These are phyloP conservation scores for Philonicus albiceps DNA, from an alignment of 2,888 invertebrate species.

Conservation along the genomic window DNA sequence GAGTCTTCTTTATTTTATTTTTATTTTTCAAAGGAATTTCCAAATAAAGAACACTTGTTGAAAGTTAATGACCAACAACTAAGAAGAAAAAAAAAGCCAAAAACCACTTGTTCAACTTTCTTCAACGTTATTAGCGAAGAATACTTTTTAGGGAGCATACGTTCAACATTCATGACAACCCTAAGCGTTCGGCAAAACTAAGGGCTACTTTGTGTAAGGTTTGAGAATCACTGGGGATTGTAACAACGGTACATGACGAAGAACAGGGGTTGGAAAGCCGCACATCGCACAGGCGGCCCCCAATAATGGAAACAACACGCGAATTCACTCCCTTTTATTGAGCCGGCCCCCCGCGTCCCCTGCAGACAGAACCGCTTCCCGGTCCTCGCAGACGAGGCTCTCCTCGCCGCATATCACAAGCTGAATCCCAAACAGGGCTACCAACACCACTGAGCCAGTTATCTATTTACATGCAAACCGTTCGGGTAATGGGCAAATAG, in stretches of 20 bases:
- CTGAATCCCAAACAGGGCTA: neutral
- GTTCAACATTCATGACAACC: neutral
- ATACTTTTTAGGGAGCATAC: neutral
- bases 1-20: too few relatives aligned
- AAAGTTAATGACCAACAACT: too few relatives aligned
- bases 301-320: constrained; percentile 9
- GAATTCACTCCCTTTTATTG: neutral
- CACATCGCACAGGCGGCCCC: neutral
- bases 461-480: neutral
- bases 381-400: neutral
- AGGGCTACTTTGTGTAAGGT: neutral
- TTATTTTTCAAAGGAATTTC: too few relatives aligned
- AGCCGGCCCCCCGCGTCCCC: neutral
- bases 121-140: neutral
- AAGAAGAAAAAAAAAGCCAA: neutral
- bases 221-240: neutral
- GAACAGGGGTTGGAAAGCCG: neutral
- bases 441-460: neutral
- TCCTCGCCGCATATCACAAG: neutral
- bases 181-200: neutral
- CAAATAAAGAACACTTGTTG: too few relatives aligned
- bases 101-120: neutral
- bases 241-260: neutral
- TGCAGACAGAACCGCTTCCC: neutral
- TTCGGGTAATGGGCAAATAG: neutral